phyloP scores from a whole-genome alignment of 2,113 vertebrate species.

The Zeus faber region DNA sequence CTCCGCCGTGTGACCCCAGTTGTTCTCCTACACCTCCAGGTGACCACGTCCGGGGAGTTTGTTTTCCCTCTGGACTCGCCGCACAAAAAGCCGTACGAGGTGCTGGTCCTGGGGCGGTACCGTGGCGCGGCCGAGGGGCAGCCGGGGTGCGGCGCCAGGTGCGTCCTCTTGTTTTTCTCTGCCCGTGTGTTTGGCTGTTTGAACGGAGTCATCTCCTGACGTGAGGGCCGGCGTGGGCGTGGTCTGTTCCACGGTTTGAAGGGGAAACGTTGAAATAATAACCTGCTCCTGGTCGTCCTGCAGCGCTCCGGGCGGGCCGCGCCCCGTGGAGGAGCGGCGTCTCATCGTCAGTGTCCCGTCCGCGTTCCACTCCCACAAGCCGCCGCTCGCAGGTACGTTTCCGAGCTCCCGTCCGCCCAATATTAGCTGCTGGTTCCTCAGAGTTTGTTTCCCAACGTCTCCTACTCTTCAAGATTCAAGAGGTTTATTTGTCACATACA shows the following conservation, averaged over 20 bases:
- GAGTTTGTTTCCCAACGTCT: no score
- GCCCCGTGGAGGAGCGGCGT: slow-evolving; percentile 78
- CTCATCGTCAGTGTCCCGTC: slow-evolving; percentile 91
- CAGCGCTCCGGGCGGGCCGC: slow-evolving; percentile 60
- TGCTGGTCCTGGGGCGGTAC: slow-evolving; percentile 83
- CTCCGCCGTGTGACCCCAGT: no score
- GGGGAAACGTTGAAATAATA: neutral
- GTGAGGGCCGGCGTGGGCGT: no score
- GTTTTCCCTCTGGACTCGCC: slow-evolving; percentile 91
- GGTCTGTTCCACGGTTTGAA: no score
- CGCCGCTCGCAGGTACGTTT: slow-evolving; percentile 83
- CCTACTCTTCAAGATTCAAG: neutral
- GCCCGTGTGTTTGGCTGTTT: no score
- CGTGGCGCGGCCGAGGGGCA: no score
- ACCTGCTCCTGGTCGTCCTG: neutral
- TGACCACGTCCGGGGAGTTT: slow-evolving; percentile 86
- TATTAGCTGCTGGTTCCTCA: no score
- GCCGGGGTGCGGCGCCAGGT: no score
- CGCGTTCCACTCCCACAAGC: slow-evolving; percentile 92
- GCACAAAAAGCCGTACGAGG: slow-evolving; percentile 96
- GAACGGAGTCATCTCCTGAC: no score
- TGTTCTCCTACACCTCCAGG: slow-evolving; percentile 60
- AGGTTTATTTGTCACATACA: no score
- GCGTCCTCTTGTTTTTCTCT: neutral
- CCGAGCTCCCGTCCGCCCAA: no score